A percentile compares a stretch with the other conserved stretches of the same genome.
These are phyloP conservation scores for Vespertilio murinus DNA, from an alignment of 2,797 vertebrate species.

Conservation along the genomic window DNA sequence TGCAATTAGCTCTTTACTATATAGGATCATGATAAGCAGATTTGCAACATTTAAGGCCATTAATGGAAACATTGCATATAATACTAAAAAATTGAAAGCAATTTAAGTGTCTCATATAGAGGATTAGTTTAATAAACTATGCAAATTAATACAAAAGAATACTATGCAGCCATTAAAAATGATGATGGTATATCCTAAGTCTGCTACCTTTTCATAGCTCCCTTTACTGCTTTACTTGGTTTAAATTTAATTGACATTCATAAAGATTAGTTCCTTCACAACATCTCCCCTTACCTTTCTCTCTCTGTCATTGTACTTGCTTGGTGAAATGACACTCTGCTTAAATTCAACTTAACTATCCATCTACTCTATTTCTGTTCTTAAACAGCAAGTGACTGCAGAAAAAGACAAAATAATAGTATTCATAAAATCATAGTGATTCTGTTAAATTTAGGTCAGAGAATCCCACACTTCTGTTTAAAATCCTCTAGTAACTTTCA, in stretches of 20 bases:
- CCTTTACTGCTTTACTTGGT: background rate
- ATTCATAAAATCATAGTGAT: background rate
- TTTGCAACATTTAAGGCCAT: background rate
- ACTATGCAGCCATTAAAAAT: background rate
- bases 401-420: background rate
- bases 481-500: background rate
- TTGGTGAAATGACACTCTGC: background rate
- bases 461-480: background rate
- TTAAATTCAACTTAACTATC: background rate
- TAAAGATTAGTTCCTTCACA: background rate
- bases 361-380: background rate
- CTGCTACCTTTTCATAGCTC: background rate
- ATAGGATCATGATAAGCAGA: background rate
- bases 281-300: background rate
- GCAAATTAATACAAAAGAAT: background rate
- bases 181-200: background rate
- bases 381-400: background rate
- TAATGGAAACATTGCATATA: background rate
- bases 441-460: slow-evolving; percentile 22
- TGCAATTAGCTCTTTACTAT: too few relatives aligned
- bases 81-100: background rate
- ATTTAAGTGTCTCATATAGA: background rate
- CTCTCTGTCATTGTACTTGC: background rate
- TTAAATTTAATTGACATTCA: background rate
- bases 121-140: background rate